Evolutionary conservation across 2,797 vertebrate species (phyloP).

Genomic region (Apodemus agrarius): DNA sequence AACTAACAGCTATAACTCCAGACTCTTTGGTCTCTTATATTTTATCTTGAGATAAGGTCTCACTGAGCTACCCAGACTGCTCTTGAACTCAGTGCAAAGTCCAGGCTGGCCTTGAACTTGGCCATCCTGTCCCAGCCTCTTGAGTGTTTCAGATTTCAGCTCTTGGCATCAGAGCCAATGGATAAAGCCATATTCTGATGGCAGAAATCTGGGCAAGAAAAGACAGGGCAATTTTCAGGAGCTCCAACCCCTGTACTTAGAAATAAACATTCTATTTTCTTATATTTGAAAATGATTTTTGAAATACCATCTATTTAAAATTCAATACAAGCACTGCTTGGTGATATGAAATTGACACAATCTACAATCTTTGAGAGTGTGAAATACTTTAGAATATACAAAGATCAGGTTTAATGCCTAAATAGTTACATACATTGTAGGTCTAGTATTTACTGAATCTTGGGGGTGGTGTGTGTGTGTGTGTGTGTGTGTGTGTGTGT

Average conservation of each 20-base stretch:
- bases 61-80: background rate
- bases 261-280: background rate
- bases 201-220: background rate
- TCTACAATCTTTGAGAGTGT: slow-evolving; percentile 6
- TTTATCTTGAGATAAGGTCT: background rate
- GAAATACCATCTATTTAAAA: slow-evolving; percentile 43
- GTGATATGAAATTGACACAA: slow-evolving; percentile 26
- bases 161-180: background rate
- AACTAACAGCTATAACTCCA: background rate
- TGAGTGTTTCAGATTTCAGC: background rate
- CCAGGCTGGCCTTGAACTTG: background rate
- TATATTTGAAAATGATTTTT: background rate
- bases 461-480: background rate
- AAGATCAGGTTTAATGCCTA: background rate
- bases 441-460: background rate
- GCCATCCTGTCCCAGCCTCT: background rate
- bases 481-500: background rate
- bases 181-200: background rate
- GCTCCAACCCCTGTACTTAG: background rate
- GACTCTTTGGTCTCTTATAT: background rate
- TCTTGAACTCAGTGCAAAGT: background rate
- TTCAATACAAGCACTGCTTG: slow-evolving; percentile 11
- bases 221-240: background rate
- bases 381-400: slow-evolving; percentile 16
- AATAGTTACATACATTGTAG: background rate